Conservation (phyloP, 2,113 vertebrate species). For the Melospiza melodia region DNA sequence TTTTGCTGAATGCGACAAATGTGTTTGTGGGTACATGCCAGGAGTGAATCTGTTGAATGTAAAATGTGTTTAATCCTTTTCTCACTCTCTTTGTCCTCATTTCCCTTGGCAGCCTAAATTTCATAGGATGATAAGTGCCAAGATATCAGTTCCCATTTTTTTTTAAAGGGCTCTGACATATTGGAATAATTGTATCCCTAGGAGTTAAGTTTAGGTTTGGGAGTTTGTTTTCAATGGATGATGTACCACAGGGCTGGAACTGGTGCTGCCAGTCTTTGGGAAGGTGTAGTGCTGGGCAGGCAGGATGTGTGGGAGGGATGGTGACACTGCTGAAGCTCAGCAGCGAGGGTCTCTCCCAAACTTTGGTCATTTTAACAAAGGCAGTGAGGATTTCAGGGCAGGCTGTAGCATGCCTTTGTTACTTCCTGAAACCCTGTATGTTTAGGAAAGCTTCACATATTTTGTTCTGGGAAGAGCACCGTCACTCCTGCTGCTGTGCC, state of each 20-base stretch:
- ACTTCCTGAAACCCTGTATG: not conserved
- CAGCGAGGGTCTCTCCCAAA: not conserved
- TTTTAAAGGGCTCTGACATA: not conserved
- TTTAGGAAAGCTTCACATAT: not conserved
- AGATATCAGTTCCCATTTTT: not conserved
- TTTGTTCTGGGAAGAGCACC: not conserved
- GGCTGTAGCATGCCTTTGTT: not conserved
- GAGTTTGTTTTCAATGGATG: not conserved
- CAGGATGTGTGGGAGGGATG: not conserved
- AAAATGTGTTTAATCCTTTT: not conserved
- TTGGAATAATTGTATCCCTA: not conserved
- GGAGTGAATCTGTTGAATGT: not conserved
- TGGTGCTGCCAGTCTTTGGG: rapidly evolving
- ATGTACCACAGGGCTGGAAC: not conserved
- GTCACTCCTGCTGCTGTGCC: not conserved
- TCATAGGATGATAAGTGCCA: not conserved
- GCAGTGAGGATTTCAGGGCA: not conserved
- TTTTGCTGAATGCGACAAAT: not conserved
- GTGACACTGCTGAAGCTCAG: not conserved
- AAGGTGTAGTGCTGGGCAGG: rapidly evolving
- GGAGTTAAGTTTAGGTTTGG: not conserved
- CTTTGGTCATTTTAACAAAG: not conserved
- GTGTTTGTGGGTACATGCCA: not conserved
- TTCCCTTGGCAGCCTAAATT: not conserved
- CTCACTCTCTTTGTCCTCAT: not conserved